Percentiles rank a stretch among this genome's conserved stretches.
phyloP scores from a whole-genome alignment of 1,140 invertebrate genomes.

The Macrosteles quadrilineatus region DNA sequence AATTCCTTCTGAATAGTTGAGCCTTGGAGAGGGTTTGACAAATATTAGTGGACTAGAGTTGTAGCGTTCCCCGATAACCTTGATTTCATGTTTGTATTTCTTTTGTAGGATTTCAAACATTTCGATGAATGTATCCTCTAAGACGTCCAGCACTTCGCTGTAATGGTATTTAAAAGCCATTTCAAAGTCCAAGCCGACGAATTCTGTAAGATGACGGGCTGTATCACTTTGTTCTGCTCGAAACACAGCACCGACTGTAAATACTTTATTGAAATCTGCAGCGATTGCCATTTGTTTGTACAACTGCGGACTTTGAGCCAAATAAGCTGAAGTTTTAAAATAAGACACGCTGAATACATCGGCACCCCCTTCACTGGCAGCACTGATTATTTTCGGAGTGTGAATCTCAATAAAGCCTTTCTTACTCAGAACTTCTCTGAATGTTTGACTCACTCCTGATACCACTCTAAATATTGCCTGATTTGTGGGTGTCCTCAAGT shows the following conservation, averaged over 20 bases:
- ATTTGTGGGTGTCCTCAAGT: slow-evolving; percentile 93
- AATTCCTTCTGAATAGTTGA: slow-evolving; percentile 86
- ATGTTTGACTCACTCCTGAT: slow-evolving; percentile 90
- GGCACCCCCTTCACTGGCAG: slow-evolving; percentile 97
- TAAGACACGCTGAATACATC: slow-evolving; percentile 99
- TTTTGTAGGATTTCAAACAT: slow-evolving; percentile 92
- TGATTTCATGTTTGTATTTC: slow-evolving; percentile 81
- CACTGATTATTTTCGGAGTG: slow-evolving; percentile 98
- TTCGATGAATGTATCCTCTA: slow-evolving; percentile 89
- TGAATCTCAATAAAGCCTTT: slow-evolving; percentile 96
- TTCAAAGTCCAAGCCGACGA: slow-evolving; percentile 97
- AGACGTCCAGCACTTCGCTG: slow-evolving; percentile 93
- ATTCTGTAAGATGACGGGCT: slow-evolving; percentile 96
- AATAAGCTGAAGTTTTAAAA: slow-evolving; percentile 93
- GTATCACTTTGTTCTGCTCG: slow-evolving; percentile 99
- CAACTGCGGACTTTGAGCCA: slow-evolving; percentile 97
- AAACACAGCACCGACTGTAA: slow-evolving; percentile 87
- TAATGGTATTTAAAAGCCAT: slow-evolving; percentile 99
- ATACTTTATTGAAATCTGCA: slow-evolving; percentile 95
- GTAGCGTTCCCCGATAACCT: slow-evolving; percentile 85
- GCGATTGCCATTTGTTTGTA: slow-evolving; percentile 99
- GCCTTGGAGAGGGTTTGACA: slow-evolving; percentile 84
- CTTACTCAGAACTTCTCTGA: slow-evolving; percentile 79
- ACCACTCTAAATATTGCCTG: slow-evolving; percentile 95
- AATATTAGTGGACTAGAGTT: slow-evolving; percentile 94